phyloP scores from a whole-genome alignment of 2,888 invertebrate species.

The Lathronympha strigana region DNA sequence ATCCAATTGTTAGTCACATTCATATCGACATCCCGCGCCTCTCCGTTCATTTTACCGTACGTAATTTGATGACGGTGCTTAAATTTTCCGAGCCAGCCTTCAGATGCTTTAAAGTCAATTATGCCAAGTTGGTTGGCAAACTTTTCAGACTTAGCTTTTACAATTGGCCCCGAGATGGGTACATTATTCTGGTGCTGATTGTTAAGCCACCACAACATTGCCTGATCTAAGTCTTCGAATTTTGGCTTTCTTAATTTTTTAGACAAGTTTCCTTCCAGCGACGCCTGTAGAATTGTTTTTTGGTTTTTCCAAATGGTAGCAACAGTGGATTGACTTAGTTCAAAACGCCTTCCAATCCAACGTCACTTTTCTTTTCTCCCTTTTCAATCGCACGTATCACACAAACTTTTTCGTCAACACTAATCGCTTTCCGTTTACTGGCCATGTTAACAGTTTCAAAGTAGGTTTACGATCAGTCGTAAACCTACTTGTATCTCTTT shows the following conservation, averaged over 20 bases:
- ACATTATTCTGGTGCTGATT: conserved; percentile 51
- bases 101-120: too few relatives aligned
- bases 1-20: conserved; percentile 47
- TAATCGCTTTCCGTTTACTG: conserved; percentile 51
- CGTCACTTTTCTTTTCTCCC: conserved; percentile 45
- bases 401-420: conserved; percentile 50
- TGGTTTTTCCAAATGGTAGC: conserved; percentile 51
- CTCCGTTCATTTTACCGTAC: conserved; percentile 47
- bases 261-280: conserved; percentile 45
- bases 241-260: conserved; percentile 52
- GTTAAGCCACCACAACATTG: conserved; percentile 49
- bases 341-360: conserved; percentile 48
- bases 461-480: too few relatives aligned
- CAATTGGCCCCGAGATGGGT: conserved; percentile 48
- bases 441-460: conserved; percentile 21
- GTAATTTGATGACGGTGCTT: too few relatives aligned
- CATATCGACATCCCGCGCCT: conserved; percentile 44
- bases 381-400: conserved; percentile 44
- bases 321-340: conserved; percentile 49
- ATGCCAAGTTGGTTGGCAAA: conserved; percentile 50
- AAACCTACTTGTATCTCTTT: too few relatives aligned
- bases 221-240: conserved; percentile 51
- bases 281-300: conserved; percentile 50
- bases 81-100: too few relatives aligned
- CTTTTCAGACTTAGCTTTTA: conserved; percentile 47